phyloP scores from a whole-genome alignment of 1,140 invertebrate genomes.

The Drosophila lowei region DNA sequence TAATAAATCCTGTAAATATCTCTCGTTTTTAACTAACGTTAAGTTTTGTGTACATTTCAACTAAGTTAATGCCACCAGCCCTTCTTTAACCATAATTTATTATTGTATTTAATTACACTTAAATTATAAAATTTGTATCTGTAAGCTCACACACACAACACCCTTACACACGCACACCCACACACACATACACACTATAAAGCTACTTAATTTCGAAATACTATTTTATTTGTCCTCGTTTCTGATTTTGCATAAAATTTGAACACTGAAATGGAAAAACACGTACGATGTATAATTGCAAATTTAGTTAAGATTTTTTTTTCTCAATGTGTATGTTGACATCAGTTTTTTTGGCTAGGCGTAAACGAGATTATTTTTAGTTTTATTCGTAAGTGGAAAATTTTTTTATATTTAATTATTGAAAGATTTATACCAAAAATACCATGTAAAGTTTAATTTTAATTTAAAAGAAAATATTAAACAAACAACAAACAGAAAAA shows the following conservation, averaged over 20 bases:
- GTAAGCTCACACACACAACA: conserved; percentile 22
- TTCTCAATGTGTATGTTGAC: conserved; percentile 69
- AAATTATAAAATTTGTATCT: conserved; percentile 52
- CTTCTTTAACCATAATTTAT: conserved; percentile 71
- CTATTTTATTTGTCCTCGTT: conserved; percentile 62
- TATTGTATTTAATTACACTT: conserved; percentile 63
- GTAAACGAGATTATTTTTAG: conserved; percentile 67
- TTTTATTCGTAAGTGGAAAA: conserved; percentile 62
- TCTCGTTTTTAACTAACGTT: conserved; percentile 57
- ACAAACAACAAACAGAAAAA: conserved; percentile 47
- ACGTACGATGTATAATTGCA: conserved; percentile 49
- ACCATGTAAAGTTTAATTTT: conserved; percentile 79
- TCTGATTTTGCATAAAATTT: conserved; percentile 48
- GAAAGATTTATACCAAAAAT: conserved; percentile 81
- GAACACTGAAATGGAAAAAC: conserved; percentile 28
- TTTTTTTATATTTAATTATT: conserved; percentile 78
- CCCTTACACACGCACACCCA: conserved; percentile 16
- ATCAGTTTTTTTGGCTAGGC: conserved; percentile 64
- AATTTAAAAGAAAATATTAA: conserved; percentile 61
- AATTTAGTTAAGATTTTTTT: conserved; percentile 53
- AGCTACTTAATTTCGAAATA: conserved; percentile 70
- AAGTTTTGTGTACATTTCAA: conserved; percentile 76
- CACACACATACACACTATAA: conserved; percentile 38
- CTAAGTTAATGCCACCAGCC: conserved; percentile 58
- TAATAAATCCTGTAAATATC: conserved; percentile 68